Evolutionary conservation across 2,113 vertebrate species (phyloP), one percentile per base, ranked within the genome.

Genomic region (Aldabrachelys gigantea): DNA sequence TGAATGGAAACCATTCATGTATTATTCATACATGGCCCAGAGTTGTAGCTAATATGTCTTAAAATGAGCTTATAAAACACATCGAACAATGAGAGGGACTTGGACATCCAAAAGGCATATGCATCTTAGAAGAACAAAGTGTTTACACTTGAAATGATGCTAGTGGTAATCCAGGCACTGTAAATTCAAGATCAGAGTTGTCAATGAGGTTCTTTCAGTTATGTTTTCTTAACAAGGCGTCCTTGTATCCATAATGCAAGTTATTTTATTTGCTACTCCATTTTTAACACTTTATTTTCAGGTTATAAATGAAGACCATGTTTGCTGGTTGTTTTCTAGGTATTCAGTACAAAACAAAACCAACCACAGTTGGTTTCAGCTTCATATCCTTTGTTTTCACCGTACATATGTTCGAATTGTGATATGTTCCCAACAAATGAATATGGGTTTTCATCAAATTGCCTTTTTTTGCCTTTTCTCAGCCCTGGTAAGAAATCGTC

Each of bases 111-210:
- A 5, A 84, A 83, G 41, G 38, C 85, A 3, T 90, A 89, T 85
- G 69, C 19, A n/a, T 52, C 11, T 86, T 91, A 78, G 59, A 93
- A 91, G 54, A 90, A 53, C 24, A 50, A 52, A 88, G 38, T 19
- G 27, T 84, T 88, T 91, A 92, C 62, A 84, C 85, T 69, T 93
- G 91, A 83, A 92, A 92, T 62, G 49, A n/a, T 50, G 75, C 69
- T 94, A 0, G 49, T 92, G 41, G 80, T 92, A 94, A 89, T 41
- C 31, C 80, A 62, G 44, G n/a, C 27, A 76, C 91, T 44, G 44
- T 84, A 17, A 91, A 92, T 96, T 92, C 72, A 76, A 80, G 59
- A 13, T 16, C n/a, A 90, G 44, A 89, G 90, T 21, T 88, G 84
- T 82, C 57, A 86, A 56, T 25, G 1, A 90, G 4, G 50, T 84